Evolutionary conservation across 2,888 invertebrate genomes (phyloP), one percentile per base, ranked within the genome.

Genomic region (Onchidella celtica): DNA sequence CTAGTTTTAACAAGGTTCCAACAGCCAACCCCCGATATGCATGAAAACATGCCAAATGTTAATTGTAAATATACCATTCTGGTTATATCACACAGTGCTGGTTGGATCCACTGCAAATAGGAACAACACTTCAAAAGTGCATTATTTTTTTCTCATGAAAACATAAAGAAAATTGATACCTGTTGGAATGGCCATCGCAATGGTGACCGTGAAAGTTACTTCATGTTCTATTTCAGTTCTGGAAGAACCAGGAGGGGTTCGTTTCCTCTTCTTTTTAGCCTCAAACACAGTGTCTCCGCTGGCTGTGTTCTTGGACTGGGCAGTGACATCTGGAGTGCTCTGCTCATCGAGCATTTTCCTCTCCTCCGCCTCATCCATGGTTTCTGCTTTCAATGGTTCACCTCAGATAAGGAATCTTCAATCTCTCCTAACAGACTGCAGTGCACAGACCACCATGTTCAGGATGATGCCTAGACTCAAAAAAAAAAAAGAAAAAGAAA

Each of bases 151-250:
- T 55, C 11, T 36, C 38, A 66, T 63, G 29, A 69, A 27, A 69
- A 75, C 59, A 55, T 70, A 27, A 68, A 74, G 14, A 57, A 77
- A 34, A 76, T 38, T 38, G 27, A 29, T 75, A 92, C 92, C 90
- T 83, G 91, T 90, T 55, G 92, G 90, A 9, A 92, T 86, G 36
- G 92, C 91, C 79, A 90, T 85, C 24, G 91, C 90, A 38, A 92
- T 89, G 55, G 90, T 91, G n/a, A 92, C 89, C 24, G 90, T 91
- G 79, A 92, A 91, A 0, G 91, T 91, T 38, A 92, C 91, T 75
- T 88, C 87, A 85, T 92, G 90, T 3, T 86, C 88, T 75, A 88
- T 89, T 2, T 83, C 84, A 27, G 86, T 82, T 17, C 83, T 59
- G 6, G 85, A 88, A 87, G 82, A 83, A 87, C 84, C 88, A 89